These are phyloP conservation scores for Alloscopus bannaensis DNA, from an alignment of 2,888 invertebrate genomes.

Conservation along the genomic window DNA sequence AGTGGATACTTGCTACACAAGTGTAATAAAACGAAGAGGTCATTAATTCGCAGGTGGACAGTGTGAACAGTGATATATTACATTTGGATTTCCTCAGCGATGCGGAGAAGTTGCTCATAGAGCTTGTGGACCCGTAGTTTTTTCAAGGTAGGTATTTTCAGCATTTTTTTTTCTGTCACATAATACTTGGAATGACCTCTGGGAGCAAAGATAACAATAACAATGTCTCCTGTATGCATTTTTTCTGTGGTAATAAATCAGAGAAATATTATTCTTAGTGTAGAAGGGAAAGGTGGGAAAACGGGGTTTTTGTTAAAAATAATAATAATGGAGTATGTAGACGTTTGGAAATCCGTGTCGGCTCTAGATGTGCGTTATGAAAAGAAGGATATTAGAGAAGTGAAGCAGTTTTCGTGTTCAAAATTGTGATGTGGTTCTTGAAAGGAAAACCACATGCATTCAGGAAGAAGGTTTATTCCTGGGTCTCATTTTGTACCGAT, in stretches of 20 bases:
- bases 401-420: not conserved
- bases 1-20: not conserved
- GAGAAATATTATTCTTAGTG: constrained; percentile 31
- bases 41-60: constrained; percentile 45
- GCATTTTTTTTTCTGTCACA: constrained; percentile 14
- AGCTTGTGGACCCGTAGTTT: constrained; percentile 62
- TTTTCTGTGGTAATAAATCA: constrained; percentile 46
- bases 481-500: constrained; percentile 28
- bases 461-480: constrained; percentile 54
- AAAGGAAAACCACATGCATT: constrained; percentile 54
- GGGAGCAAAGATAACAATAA: constrained; percentile 42
- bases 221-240: constrained; percentile 11
- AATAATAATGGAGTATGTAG: not conserved
- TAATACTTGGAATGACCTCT: constrained; percentile 27
- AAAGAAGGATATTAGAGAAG: not conserved
- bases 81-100: constrained; percentile 37
- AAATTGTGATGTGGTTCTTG: constrained; percentile 23
- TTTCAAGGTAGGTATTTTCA: constrained; percentile 58
- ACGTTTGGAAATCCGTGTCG: constrained; percentile 25
- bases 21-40: not conserved
- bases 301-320: constrained; percentile 33
- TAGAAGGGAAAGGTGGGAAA: constrained; percentile 62
- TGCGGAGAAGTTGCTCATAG: constrained; percentile 59
- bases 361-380: constrained; percentile 6
- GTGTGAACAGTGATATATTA: constrained; percentile 45